Evolutionary conservation across 2,797 vertebrate species (phyloP), one percentile per base, ranked within the genome.

Genomic region (Cebuella pygmaea): DNA sequence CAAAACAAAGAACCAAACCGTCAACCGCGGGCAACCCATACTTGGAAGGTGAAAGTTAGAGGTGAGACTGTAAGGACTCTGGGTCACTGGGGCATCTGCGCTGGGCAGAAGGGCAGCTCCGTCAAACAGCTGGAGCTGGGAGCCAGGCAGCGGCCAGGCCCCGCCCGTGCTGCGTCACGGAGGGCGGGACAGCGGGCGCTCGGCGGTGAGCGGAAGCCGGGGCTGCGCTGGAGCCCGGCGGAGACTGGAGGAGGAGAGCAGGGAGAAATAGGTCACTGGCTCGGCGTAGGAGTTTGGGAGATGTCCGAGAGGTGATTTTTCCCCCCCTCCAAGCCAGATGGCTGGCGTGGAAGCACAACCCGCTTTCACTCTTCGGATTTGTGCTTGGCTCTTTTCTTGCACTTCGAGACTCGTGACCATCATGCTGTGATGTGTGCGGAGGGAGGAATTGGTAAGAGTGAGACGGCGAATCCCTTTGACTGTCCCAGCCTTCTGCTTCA

Each of bases 381-480:
- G 27, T 4, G 74, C 39, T 26, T 1, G 61, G 19, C 39, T 70
- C 19, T 36, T 39, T 59, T 55, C 81, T 50, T 12, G 84, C 57
- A 8, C 20, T 75, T 3, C 13, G 89, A 78, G 93, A 48, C n/a
- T n/a, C 12, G 33, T 1, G 91, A n/a, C 9, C 89, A 7, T n/a
- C 95, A 88, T 85, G 97, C 97, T 41, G 98, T 92, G 96, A 97
- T 97, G 98, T 83, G 93, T 30, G 84, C 86, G 41, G 44, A 3
- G 94, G 67, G 57, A 88, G 92, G 36, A 81, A n/a, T 8, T 59
- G 98, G 97, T 97, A 95, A 98, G 97, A 20, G 50, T 8, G 55
- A 39, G 3, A 1, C 52, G 1, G 74, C 27, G 74, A 22, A n/a
- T 44, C 44, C 72, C 84, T 52, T 5, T 11, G 57, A 15, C 59